A percentile compares a stretch with the other conserved stretches of the same genome.
phyloP scores from a whole-genome alignment of 1,140 invertebrate genomes.

The Brachionus asplanchnoidis region DNA sequence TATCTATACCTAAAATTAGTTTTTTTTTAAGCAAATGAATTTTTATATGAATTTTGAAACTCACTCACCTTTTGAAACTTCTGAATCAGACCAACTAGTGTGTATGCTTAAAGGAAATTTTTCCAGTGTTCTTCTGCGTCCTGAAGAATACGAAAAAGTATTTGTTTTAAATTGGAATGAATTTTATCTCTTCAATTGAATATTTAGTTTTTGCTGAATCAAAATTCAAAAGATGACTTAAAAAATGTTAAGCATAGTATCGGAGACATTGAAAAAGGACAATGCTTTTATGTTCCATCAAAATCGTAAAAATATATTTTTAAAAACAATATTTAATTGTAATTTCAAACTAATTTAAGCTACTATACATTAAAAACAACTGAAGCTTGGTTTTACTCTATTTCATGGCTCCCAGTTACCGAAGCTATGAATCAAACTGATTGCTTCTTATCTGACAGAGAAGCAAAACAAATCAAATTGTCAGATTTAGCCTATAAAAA shows the following conservation, averaged over 20 bases:
- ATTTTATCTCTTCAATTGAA: neutral
- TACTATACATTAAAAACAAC: neutral
- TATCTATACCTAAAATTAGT: neutral
- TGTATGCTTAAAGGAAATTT: conserved; percentile 3
- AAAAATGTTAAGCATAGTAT: neutral
- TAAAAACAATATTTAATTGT: neutral
- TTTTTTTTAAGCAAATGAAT: neutral
- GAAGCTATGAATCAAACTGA: neutral
- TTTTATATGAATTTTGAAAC: conserved; percentile 12
- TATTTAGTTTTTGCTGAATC: neutral
- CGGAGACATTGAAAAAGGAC: neutral
- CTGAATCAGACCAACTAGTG: neutral
- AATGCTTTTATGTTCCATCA: neutral
- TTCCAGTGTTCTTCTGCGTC: neutral
- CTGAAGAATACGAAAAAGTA: neutral
- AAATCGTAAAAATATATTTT: neutral
- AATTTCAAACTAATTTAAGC: neutral
- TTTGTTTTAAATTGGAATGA: neutral
- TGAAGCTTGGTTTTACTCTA: neutral
- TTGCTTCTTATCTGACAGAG: neutral
- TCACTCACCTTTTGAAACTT: neutral
- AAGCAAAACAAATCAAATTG: neutral
- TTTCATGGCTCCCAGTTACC: neutral
- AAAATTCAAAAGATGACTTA: neutral
- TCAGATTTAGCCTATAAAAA: conserved; percentile 4